These are phyloP conservation scores for Hirtodrosophila alboralis DNA, from an alignment of 2,888 invertebrate genomes.

Conservation along the genomic window DNA sequence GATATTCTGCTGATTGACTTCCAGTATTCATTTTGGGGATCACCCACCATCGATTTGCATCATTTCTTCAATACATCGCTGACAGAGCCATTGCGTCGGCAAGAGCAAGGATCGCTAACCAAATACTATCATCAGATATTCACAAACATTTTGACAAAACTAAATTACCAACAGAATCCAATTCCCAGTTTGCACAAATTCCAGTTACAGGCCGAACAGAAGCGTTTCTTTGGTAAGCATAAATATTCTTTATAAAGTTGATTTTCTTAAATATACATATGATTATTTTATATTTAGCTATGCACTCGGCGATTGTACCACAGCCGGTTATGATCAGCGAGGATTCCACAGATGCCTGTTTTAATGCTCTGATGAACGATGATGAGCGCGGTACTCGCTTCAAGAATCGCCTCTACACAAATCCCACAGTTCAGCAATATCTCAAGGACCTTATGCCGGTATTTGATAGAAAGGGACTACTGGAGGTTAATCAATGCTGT, in stretches of 20 bases:
- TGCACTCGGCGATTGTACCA: conserved; percentile 78
- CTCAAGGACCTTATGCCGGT: conserved; percentile 79
- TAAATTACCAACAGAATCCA: conserved; percentile 65
- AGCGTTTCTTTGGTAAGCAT: conserved; percentile 77
- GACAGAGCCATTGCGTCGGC: conserved; percentile 73
- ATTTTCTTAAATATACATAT: accelerated
- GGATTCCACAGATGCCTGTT: conserved; percentile 81
- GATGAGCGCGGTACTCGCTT: conserved; percentile 81
- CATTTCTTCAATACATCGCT: conserved; percentile 83
- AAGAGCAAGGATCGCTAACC: conserved; percentile 77
- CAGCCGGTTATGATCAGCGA: conserved; percentile 82
- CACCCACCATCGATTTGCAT: conserved; percentile 82
- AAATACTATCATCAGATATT: conserved; percentile 80
- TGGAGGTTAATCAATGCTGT: conserved; percentile 76
- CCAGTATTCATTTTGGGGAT: conserved; percentile 83
- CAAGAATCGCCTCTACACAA: conserved; percentile 80
- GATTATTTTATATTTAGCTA: conserved; percentile 47
- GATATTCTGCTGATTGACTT: conserved; percentile 83
- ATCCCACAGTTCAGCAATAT: conserved; percentile 80
- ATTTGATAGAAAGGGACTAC: conserved; percentile 80
- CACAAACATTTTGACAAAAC: conserved; percentile 61
- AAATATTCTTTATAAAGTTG: not conserved
- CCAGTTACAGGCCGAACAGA: conserved; percentile 75
- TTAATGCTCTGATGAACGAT: conserved; percentile 80
- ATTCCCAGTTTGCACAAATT: conserved; percentile 81